Evolutionary conservation across 2,113 vertebrate genomes (phyloP).

Genomic region (Sander vitreus): DNA sequence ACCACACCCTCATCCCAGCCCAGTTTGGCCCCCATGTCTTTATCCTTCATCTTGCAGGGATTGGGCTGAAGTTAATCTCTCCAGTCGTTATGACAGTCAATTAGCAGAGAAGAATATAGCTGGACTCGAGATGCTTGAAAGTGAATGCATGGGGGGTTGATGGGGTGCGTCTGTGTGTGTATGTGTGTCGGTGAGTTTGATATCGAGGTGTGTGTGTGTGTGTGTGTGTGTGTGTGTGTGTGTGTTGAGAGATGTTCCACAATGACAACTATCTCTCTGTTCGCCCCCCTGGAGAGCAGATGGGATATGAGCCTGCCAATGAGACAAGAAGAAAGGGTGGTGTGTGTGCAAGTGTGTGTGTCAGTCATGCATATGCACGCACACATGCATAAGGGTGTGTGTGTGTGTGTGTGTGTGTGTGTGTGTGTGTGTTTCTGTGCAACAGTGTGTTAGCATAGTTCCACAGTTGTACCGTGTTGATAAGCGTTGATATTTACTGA

Average conservation of each 20-base stretch:
- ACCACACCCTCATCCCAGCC: slow-evolving; percentile 49
- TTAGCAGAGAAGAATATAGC: slow-evolving; percentile 84
- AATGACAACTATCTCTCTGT: slow-evolving; percentile 80
- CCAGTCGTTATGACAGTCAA: slow-evolving; percentile 84
- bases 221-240: slow-evolving; percentile 36
- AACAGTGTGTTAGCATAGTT: slow-evolving; percentile 46
- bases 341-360: slow-evolving; percentile 47
- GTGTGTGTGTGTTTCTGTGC: slow-evolving; percentile 45
- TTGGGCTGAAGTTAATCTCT: slow-evolving; percentile 84
- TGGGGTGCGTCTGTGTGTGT: slow-evolving; percentile 25
- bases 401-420: slow-evolving; percentile 25
- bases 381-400: slow-evolving; percentile 64
- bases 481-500: slow-evolving; percentile 36
- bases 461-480: slow-evolving; percentile 44
- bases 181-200: slow-evolving; percentile 43
- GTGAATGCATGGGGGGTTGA: slow-evolving; percentile 53
- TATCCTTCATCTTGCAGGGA: slow-evolving; percentile 79
- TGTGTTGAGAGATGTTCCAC: slow-evolving; percentile 72
- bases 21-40: slow-evolving; percentile 68
- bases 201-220: slow-evolving; percentile 16
- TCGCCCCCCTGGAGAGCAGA: slow-evolving; percentile 82
- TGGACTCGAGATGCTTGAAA: slow-evolving; percentile 63
- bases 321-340: slow-evolving; percentile 74
- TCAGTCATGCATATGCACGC: slow-evolving; percentile 74
- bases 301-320: slow-evolving; percentile 80